Evolutionary conservation across 2,797 vertebrate genomes (phyloP), one percentile per base, ranked within the genome.

Genomic region (Micropoecilia bifurca): DNA sequence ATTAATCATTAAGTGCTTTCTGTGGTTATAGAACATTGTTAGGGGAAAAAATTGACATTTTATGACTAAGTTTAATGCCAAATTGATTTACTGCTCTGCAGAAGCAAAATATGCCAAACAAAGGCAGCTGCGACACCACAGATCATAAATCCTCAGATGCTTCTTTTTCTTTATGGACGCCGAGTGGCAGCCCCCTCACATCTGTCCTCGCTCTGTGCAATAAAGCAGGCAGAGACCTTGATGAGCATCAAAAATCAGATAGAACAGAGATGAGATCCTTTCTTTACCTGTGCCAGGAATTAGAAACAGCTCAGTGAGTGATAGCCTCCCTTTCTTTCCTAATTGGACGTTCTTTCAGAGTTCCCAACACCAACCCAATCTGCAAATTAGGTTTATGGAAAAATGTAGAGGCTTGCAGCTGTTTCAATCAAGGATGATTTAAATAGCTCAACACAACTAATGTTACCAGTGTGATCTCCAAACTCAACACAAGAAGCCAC

Each of bases 211-310:
- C 53, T 12, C 55, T 22, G 75, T 1, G 53, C 79, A 36, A 61
- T 73, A 75, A 89, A 85, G 72, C 73, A 36, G 72, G 50, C 71
- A 3, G 33, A 61, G 81, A 84, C 88, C 84, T 80, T 85, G 45
- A 88, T 88, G 83, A 73, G 50, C 47, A n/a, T 48, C 74, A 20
- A 59, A 61, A 39, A 89, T 91, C 85, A 81, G 86, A 90, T 84
- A 83, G 46, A 63, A 76, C 43, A 0, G 69, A 9, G 50, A 79
- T 85, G 85, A 84, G 91, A 90, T 90, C 0, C 83, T 86, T 85
- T 83, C 82, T 80, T 68, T 1, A 71, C 18, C 75, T 4, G 72
- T 22, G 20, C 28, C 30, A 28, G 43, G 75, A 33, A 73, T 86
- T 83, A 83, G 80, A 85, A 76, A 80, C 18, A 50, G 25, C 74